A percentile compares a stretch with the other conserved stretches of the same genome.
Evolutionary conservation across 2,888 invertebrate species (phyloP).

Genomic region (Patella pellucida): DNA sequence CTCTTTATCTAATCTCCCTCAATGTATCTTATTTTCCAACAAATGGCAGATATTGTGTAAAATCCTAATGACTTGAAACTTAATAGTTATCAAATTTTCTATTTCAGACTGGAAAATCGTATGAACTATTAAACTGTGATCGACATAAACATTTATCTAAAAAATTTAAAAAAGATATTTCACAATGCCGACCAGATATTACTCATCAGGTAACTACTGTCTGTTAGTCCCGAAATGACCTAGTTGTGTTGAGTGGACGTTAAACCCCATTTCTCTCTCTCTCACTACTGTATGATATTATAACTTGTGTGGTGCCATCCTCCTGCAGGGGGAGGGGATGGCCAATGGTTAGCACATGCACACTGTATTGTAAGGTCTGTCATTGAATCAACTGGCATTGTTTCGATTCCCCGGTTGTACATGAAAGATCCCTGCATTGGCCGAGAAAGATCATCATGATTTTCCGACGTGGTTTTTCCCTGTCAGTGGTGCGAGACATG

Average conservation of each 20-base stretch:
- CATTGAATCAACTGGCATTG: too few relatives aligned
- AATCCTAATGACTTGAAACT: neutral
- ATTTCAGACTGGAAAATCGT: constrained; percentile 85
- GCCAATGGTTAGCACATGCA: too few relatives aligned
- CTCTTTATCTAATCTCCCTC: too few relatives aligned
- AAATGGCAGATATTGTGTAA: neutral
- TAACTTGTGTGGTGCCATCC: too few relatives aligned
- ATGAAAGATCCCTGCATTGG: neutral
- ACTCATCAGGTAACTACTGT: constrained; percentile 81
- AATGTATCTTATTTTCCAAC: neutral
- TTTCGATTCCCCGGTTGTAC: too few relatives aligned
- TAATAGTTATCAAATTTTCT: constrained; percentile 24
- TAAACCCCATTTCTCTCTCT: too few relatives aligned
- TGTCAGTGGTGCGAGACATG: neutral
- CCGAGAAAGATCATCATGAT: too few relatives aligned
- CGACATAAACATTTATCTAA: constrained; percentile 88
- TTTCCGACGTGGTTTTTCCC: neutral
- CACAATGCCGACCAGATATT: constrained; percentile 92
- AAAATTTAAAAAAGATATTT: constrained; percentile 87
- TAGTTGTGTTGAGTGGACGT: too few relatives aligned
- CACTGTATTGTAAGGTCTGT: too few relatives aligned
- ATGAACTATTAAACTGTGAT: constrained; percentile 93
- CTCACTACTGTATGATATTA: too few relatives aligned
- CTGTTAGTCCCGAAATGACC: neutral
- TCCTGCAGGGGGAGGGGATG: neutral